Evolutionary conservation across 2,797 vertebrate genomes (phyloP), one percentile per base, ranked within the genome.

Genomic region (Tadarida brasiliensis): DNA sequence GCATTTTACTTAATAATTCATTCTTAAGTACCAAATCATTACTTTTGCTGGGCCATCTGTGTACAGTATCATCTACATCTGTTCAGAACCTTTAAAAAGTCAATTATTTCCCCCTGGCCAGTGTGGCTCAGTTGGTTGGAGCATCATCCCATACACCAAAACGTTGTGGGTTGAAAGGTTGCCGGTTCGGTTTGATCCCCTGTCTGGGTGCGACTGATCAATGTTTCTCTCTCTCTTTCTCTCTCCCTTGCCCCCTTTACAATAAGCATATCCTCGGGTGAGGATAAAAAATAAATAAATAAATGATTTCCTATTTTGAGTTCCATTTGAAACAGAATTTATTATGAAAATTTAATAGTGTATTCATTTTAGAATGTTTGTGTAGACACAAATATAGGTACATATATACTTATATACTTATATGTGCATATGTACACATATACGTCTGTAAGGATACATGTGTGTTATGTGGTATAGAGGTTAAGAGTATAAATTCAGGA

Each of bases 41-140:
- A 33, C 20, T 93, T 90, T 77, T 54, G 76, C 51, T 86, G 11
- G 65, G 35, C 82, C 10, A 54, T 83, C 16, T 76, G 16, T 94
- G 5, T 49, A 16, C 2, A 24, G 15, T 56, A 9, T 73, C 51
- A 39, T 44, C 89, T 57, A n/a, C 2, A 57, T 2, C 67, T 67
- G 19, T 94, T 89, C 77, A 17, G 57, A 84, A 67, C 30, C 3
- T 87, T 71, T 44, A 81, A 92, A 84, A 63, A 90, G 65, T 44
- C 5, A 49, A n/a, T 65, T 47, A 51, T 19, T 74, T 93, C 49
- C 56, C n/a, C n/a, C n/a, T n/a, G n/a, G n/a, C 39, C 3, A 44
- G 39, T 44, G 39, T 44, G 39, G 65, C n/a, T 33, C n/a, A 19
- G 16, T 35, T 68, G 65, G n/a, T 68, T 68, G 65, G 63, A 35